Conservation (phyloP, 2,888 invertebrate species). For the Amphipoea lucens region DNA sequence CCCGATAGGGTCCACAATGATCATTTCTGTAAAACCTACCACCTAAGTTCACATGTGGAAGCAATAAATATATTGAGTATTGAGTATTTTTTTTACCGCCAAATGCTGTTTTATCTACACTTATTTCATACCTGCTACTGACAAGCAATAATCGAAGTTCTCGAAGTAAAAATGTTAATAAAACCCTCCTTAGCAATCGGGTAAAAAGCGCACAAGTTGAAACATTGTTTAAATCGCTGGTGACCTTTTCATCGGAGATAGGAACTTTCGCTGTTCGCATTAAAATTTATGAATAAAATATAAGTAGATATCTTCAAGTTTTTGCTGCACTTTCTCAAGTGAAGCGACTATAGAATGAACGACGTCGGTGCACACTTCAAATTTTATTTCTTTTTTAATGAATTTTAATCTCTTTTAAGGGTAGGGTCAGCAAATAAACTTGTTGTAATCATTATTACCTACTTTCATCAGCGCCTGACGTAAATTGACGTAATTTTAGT, state of each 20-base stretch:
- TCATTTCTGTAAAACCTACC: too few species aligned
- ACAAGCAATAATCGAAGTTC: too few species aligned
- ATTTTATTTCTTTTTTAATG: neutral
- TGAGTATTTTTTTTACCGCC: neutral
- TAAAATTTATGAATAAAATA: conserved; percentile 58
- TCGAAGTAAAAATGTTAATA: neutral
- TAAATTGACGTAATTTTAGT: too few species aligned
- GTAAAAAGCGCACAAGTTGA: conserved; percentile 9
- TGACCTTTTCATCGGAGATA: conserved; percentile 40
- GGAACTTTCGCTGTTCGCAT: conserved; percentile 17
- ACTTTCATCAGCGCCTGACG: too few species aligned
- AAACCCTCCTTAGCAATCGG: neutral
- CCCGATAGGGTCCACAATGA: too few species aligned
- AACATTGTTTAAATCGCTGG: conserved; percentile 1
- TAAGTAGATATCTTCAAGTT: conserved; percentile 10
- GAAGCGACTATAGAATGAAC: conserved; percentile 5
- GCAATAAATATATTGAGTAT: too few species aligned
- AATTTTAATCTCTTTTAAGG: neutral
- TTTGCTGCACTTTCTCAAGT: conserved; percentile 24
- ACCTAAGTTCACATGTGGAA: too few species aligned
- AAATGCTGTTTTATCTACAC: neutral
- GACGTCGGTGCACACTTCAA: conserved; percentile 9
- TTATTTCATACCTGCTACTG: neutral
- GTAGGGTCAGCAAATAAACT: too few species aligned
- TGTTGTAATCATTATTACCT: too few species aligned